phyloP scores from a whole-genome alignment of 2,888 invertebrate genomes.

The Coelogynopora nodosa region DNA sequence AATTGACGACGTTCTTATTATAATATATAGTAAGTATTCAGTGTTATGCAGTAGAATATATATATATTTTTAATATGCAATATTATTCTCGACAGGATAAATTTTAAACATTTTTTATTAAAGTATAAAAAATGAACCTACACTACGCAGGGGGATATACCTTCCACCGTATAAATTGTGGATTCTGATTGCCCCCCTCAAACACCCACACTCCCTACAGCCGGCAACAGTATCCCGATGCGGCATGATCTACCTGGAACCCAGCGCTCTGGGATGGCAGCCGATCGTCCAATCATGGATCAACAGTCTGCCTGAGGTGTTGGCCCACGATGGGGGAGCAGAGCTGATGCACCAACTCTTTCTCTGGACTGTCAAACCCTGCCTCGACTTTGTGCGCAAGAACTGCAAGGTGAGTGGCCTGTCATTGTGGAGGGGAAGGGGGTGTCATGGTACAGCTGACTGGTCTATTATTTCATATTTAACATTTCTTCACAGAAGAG shows the following conservation, averaged over 20 bases:
- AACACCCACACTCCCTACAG: slow-evolving; percentile 54
- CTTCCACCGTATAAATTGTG: no score
- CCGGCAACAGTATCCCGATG: slow-evolving; percentile 85
- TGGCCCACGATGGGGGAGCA: slow-evolving; percentile 66
- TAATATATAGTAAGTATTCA: background rate
- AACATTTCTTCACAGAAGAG: no score
- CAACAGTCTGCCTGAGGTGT: slow-evolving; percentile 65
- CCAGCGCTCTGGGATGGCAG: slow-evolving; percentile 74
- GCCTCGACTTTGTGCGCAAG: slow-evolving; percentile 71
- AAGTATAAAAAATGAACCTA: no score
- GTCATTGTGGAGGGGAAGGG: slow-evolving; percentile 59
- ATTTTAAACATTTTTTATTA: no score
- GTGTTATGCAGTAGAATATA: no score
- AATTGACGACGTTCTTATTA: no score
- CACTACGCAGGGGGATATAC: no score
- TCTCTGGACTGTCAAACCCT: slow-evolving; percentile 75
- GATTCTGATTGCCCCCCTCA: no score
- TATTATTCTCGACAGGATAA: no score
- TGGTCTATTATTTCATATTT: no score
- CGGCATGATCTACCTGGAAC: slow-evolving; percentile 91
- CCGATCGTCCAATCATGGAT: slow-evolving; percentile 80
- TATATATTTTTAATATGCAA: no score
- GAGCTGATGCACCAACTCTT: slow-evolving; percentile 65
- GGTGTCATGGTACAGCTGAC: background rate
- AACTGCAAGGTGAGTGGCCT: no score